Percentiles rank a stretch among this genome's conserved stretches.
Evolutionary conservation across 2,113 vertebrate genomes (phyloP).

Genomic region (Lipotes vexillifer): DNA sequence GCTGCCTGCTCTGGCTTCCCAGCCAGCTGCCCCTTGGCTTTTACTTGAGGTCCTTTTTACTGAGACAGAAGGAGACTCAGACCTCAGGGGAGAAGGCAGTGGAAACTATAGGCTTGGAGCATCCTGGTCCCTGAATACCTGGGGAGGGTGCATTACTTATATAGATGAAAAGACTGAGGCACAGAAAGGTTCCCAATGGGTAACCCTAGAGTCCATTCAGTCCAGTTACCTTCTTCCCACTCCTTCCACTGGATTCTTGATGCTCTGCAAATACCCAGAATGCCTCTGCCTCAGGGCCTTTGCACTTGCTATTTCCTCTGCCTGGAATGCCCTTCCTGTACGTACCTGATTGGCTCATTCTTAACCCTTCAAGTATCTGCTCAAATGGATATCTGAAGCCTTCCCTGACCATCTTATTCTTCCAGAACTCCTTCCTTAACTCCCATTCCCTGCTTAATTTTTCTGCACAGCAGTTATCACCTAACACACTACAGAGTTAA

Average conservation of each 20-base stretch:
- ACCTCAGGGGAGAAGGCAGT: background rate
- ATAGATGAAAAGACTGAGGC: background rate
- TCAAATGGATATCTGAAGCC: background rate
- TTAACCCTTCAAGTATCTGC: background rate
- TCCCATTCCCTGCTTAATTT: background rate
- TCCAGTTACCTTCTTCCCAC: background rate
- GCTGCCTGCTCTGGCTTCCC: background rate
- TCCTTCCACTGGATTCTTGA: background rate
- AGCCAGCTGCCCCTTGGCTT: background rate
- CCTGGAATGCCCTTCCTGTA: background rate
- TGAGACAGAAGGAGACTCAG: background rate
- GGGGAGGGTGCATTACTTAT: background rate
- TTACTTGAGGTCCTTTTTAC: background rate
- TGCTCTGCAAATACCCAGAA: background rate
- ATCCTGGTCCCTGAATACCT: background rate
- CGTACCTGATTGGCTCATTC: background rate
- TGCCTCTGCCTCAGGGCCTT: background rate
- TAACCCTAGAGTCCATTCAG: background rate
- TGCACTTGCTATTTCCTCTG: background rate
- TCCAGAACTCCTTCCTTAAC: background rate
- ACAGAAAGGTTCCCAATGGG: background rate
- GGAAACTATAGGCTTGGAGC: background rate
- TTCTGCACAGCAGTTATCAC: background rate
- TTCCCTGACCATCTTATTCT: background rate
- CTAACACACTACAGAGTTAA: background rate